Percentiles rank a stretch among this genome's conserved stretches.
phyloP scores from a whole-genome alignment of 2,113 vertebrate genomes.

The Polypterus bichir region DNA sequence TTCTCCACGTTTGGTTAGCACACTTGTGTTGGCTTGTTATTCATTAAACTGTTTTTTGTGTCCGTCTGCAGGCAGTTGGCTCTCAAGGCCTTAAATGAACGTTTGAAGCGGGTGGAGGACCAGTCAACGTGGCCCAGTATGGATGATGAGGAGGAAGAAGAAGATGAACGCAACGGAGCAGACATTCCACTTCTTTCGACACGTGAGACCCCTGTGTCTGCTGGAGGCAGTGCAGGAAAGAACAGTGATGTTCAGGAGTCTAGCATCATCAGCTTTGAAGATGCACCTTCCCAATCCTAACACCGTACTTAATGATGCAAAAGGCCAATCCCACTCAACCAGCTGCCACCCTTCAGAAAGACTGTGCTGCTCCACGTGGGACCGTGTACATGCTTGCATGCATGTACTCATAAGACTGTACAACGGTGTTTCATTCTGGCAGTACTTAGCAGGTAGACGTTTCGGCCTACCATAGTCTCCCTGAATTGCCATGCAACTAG shows the following conservation, averaged over 20 bases:
- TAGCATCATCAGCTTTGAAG: slow-evolving; percentile 84
- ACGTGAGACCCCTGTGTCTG: slow-evolving; percentile 26
- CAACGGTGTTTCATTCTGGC: slow-evolving; percentile 1
- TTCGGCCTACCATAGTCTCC: not conserved
- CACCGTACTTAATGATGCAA: too few relatives aligned
- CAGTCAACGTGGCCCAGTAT: slow-evolving; percentile 91
- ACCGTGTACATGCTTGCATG: slow-evolving; percentile 10
- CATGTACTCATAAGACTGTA: slow-evolving; percentile 6
- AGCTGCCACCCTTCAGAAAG: slow-evolving; percentile 18
- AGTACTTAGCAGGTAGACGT: not conserved
- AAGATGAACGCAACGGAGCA: slow-evolving; percentile 50
- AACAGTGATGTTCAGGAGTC: slow-evolving; percentile 56
- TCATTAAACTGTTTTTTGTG: too few relatives aligned
- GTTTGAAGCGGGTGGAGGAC: slow-evolving; percentile 87
- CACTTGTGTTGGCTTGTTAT: too few relatives aligned
- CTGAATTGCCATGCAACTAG: not conserved
- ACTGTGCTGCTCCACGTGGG: slow-evolving; percentile 12
- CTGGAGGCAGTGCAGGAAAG: slow-evolving; percentile 23
- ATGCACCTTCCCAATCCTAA: slow-evolving; percentile 69
- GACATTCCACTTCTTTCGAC: slow-evolving; percentile 49
- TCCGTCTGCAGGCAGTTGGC: slow-evolving; percentile 71
- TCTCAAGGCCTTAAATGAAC: slow-evolving; percentile 89
- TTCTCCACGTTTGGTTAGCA: too few relatives aligned
- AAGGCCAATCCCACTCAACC: too few relatives aligned
- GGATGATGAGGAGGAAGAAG: slow-evolving; percentile 84